Evolutionary conservation across 2,113 vertebrate species (phyloP).

Genomic region (Zosterops japonicus): DNA sequence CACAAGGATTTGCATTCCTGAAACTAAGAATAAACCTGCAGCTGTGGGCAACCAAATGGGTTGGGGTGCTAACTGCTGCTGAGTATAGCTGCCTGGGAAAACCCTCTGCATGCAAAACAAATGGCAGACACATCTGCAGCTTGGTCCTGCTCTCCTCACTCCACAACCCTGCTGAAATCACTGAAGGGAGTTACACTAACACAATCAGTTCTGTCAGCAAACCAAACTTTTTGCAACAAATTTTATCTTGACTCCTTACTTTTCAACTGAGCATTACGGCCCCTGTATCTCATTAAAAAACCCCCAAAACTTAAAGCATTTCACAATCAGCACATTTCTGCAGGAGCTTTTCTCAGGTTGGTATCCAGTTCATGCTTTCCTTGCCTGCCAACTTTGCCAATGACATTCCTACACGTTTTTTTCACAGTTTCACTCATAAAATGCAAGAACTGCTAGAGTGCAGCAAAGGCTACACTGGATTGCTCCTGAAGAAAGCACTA

Average conservation of each 20-base stretch:
- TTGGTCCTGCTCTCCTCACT: background rate
- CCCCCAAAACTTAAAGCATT: background rate
- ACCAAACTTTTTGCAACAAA: background rate
- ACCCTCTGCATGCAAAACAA: background rate
- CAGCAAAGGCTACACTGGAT: background rate
- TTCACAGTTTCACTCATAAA: background rate
- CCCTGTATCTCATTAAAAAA: background rate
- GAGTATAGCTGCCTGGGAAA: fast-evolving
- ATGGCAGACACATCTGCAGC: background rate
- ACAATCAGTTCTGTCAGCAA: background rate
- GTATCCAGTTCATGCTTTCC: background rate
- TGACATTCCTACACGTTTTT: background rate
- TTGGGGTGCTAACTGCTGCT: background rate
- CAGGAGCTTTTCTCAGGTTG: background rate
- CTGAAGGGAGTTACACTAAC: fast-evolving
- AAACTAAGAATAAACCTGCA: constrained; percentile 33
- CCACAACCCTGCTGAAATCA: background rate
- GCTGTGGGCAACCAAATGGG: background rate
- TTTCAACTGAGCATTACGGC: background rate
- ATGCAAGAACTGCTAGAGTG: background rate
- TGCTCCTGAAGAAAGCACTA: background rate
- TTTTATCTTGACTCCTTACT: fast-evolving
- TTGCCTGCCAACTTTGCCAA: background rate
- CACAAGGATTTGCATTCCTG: background rate
- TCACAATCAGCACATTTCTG: background rate